Evolutionary conservation across 2,888 invertebrate species (phyloP), one percentile per base, ranked within the genome.

Genomic region (Latheticus oryzae): DNA sequence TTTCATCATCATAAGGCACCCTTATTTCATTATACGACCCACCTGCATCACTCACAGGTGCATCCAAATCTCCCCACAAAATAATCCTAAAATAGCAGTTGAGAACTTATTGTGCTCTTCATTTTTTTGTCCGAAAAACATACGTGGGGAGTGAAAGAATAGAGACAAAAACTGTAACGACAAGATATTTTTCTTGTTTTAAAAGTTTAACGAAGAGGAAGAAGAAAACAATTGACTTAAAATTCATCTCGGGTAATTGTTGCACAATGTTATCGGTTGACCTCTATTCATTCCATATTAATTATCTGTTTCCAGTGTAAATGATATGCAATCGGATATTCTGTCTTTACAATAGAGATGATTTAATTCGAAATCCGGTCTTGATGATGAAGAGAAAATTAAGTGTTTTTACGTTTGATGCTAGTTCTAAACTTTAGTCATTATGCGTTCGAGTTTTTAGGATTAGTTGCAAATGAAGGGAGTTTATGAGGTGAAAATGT

Each of bases 21-120:
- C 53, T 54, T 37, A 54, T 54, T 28, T n/a, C n/a, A 37, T 54
- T 51, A 24, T 21, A 13, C 30, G 35, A 35, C 45, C 51, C 32
- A 54, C 53, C 53, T 54, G 53, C 53, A 54, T 54, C 21, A 5
- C 26, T 23, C 43, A 54, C 53, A 54, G 53, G 53, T 54, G 53
- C 53, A 24, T 43, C 17, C 50, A 33, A 21, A 7, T 35, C 24
- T 19, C 47, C 35, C 47, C 12, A 45, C 45, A 13, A 43, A 43
- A 43, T 30, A 11, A 28, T 43, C 19, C 30, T 28, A 26, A 30
- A 30, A 26, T 28, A 43, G 13, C 15, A 33, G 28, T 43, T 30
- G 8, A 16, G 43, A 16, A 13, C 28, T n/a, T n/a, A n/a, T n/a
- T n/a, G n/a, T n/a, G n/a, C n/a, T n/a, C n/a, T n/a, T n/a, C n/a